Conservation (phyloP, 2,113 vertebrate species). For the Collichthys lucidus region DNA sequence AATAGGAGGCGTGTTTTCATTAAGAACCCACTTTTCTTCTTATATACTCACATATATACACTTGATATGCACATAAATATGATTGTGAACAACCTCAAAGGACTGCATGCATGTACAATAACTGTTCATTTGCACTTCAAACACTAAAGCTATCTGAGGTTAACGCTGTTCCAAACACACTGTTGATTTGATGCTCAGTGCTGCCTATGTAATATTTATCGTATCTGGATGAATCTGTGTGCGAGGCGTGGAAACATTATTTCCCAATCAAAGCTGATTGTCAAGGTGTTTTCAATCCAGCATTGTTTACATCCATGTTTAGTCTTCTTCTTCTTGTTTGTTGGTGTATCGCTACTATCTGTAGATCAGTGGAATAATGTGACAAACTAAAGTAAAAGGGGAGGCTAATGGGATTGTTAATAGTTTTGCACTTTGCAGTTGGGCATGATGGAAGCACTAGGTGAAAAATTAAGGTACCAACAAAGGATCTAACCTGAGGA, state of each 20-base stretch:
- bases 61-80: background rate
- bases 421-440: too few relatives aligned
- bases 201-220: background rate
- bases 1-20: background rate
- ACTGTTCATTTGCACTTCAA: constrained; percentile 9
- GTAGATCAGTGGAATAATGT: background rate
- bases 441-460: too few relatives aligned
- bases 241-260: background rate
- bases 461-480: too few relatives aligned
- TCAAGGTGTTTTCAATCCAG: background rate
- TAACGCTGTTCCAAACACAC: background rate
- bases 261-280: background rate
- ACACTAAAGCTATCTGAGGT: background rate
- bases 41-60: background rate
- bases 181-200: background rate
- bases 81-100: background rate
- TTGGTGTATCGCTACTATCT: background rate
- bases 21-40: background rate
- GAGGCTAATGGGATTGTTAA: too few relatives aligned
- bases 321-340: background rate
- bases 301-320: too few relatives aligned
- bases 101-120: background rate
- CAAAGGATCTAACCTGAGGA: too few relatives aligned
- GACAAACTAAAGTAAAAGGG: too few relatives aligned
- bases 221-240: background rate